Conservation (phyloP, 2,113 vertebrate genomes). For the Ardeotis arabs region DNA sequence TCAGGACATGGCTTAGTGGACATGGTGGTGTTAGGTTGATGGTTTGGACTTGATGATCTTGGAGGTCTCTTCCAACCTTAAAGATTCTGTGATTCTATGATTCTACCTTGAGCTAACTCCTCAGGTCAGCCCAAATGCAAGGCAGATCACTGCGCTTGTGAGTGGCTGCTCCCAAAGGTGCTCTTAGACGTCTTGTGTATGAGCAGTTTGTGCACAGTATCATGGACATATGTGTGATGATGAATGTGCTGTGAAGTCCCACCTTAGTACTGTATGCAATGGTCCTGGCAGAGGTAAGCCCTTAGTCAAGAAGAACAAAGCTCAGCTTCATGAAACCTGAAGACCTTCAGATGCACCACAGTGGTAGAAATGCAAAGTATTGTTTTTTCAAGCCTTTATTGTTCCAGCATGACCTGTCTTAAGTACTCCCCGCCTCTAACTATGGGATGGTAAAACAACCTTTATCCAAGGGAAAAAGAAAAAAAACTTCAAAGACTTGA, state of each 20-base stretch:
- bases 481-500: background rate
- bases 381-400: background rate
- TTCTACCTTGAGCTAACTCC: no score
- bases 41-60: no score
- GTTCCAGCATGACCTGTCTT: background rate
- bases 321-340: background rate
- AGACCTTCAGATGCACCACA: background rate
- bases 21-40: no score
- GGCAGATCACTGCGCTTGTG: no score
- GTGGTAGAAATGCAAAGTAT: background rate
- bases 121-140: no score
- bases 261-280: background rate
- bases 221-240: background rate
- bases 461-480: background rate
- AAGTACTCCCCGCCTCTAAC: background rate
- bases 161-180: background rate
- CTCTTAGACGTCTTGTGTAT: background rate
- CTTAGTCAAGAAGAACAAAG: background rate
- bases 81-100: no score
- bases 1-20: no score
- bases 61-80: no score
- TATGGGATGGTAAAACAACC: background rate
- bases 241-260: background rate
- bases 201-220: background rate
- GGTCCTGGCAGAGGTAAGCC: background rate